Evolutionary conservation across 2,113 vertebrate genomes (phyloP).

Genomic region (Rostratula benghalensis): DNA sequence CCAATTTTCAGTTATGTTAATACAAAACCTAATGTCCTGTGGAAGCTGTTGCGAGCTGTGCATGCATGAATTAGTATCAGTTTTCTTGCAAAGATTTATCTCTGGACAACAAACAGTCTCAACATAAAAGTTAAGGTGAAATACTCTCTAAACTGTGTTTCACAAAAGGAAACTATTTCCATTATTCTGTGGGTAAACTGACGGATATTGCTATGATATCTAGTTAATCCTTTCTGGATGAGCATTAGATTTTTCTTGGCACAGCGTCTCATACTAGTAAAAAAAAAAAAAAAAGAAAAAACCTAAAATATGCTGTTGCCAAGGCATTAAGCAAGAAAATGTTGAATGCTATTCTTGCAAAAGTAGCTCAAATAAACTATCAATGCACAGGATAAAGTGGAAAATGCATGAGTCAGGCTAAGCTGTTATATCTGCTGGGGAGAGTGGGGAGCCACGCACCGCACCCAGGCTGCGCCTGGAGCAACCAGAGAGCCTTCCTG

Average conservation of each 20-base stretch:
- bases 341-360: slow-evolving; percentile 16
- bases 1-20: slow-evolving; percentile 59
- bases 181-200: slow-evolving; percentile 30
- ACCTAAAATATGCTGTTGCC: neutral
- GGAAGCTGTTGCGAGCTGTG: slow-evolving; percentile 43
- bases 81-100: slow-evolving; percentile 69
- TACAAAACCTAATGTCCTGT: slow-evolving; percentile 60
- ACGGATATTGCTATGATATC: slow-evolving; percentile 37
- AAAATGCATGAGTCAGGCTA: neutral
- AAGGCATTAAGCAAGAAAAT: slow-evolving; percentile 38
- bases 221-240: slow-evolving; percentile 58
- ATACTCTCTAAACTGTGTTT: slow-evolving; percentile 29
- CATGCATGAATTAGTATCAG: slow-evolving; percentile 67
- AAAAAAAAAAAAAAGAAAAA: neutral
- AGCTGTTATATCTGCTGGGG: neutral
- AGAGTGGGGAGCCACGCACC: fast-evolving
- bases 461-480: neutral
- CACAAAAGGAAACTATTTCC: slow-evolving; percentile 55
- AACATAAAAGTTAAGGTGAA: slow-evolving; percentile 61
- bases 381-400: neutral
- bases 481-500: neutral
- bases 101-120: slow-evolving; percentile 32
- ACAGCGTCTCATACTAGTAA: neutral
- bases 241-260: slow-evolving; percentile 56
- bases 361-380: slow-evolving; percentile 22